Percentiles rank a stretch among this genome's conserved stretches.
These are phyloP conservation scores for Discoglossus pictus DNA, from an alignment of 2,797 vertebrate species.

Conservation along the genomic window DNA sequence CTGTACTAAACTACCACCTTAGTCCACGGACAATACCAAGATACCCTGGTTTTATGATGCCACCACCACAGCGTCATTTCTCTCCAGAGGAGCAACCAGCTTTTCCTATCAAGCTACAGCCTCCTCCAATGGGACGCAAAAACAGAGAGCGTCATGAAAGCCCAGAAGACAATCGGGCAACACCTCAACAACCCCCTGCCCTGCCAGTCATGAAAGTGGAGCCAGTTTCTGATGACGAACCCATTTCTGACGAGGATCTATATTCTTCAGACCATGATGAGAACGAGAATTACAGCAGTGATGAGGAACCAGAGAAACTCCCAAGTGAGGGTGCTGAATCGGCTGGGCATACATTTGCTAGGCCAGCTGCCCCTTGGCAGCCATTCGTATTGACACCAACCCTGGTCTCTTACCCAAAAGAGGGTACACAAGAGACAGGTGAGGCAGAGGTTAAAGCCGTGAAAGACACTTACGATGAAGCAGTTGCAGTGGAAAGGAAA, in stretches of 20 bases:
- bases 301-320: conserved; percentile 12
- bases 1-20: conserved; percentile 76
- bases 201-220: conserved; percentile 62
- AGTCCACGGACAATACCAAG: conserved; percentile 75
- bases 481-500: conserved; percentile 55
- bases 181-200: neutral
- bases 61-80: conserved; percentile 61
- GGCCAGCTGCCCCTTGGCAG: conserved; percentile 54
- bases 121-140: conserved; percentile 65
- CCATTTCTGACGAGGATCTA: conserved; percentile 16
- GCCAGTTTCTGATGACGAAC: conserved; percentile 56
- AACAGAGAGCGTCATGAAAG: conserved; percentile 63
- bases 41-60: conserved; percentile 67
- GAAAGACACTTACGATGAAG: neutral
- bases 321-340: conserved; percentile 29
- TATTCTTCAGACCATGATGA: neutral
- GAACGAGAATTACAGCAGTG: conserved; percentile 22
- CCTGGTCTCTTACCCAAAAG: neutral
- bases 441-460: conserved; percentile 36
- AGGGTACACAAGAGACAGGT: conserved; percentile 51
- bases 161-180: conserved; percentile 35
- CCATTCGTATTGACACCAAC: fast-evolving
- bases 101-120: conserved; percentile 73
- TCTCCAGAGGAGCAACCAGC: conserved; percentile 63
- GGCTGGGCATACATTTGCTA: conserved; percentile 51